Conservation (phyloP, 2,797 vertebrate species). For the Dryobates pubescens region DNA sequence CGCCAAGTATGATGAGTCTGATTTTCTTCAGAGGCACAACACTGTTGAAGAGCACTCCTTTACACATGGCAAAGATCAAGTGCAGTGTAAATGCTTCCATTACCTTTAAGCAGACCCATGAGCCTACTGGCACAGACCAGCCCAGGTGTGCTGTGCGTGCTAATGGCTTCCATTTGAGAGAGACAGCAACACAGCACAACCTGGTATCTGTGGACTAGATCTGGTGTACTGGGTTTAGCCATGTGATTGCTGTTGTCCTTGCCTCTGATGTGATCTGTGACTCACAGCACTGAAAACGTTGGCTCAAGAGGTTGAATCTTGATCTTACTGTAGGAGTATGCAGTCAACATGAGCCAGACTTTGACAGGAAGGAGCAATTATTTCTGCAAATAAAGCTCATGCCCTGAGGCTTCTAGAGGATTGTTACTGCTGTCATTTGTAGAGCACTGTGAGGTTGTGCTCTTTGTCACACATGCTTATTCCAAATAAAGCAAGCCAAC, state of each 20-base stretch:
- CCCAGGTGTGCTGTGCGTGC: neutral
- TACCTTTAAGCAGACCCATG: neutral
- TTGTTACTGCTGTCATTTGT: neutral
- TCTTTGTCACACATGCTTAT: neutral
- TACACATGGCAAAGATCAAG: neutral
- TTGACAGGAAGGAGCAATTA: neutral
- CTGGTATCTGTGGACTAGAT: neutral
- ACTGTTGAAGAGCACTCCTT: neutral
- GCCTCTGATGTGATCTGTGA: neutral
- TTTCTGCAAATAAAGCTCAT: neutral
- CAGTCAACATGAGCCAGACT: neutral
- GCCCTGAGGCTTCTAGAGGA: neutral
- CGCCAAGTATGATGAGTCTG: neutral
- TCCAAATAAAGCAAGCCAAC: neutral
- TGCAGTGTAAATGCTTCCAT: neutral
- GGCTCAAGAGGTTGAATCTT: neutral
- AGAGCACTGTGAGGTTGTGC: neutral
- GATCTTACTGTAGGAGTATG: neutral
- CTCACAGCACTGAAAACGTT: neutral
- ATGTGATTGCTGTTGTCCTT: neutral
- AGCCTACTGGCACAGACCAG: neutral
- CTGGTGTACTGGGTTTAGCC: neutral
- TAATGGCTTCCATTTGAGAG: neutral
- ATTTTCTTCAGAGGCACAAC: neutral
- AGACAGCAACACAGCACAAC: fast-evolving